Percentiles rank a stretch among this genome's conserved stretches.
Conservation (phyloP, 1,140 invertebrate genomes). For the Lordiphosa stackelbergi region DNA sequence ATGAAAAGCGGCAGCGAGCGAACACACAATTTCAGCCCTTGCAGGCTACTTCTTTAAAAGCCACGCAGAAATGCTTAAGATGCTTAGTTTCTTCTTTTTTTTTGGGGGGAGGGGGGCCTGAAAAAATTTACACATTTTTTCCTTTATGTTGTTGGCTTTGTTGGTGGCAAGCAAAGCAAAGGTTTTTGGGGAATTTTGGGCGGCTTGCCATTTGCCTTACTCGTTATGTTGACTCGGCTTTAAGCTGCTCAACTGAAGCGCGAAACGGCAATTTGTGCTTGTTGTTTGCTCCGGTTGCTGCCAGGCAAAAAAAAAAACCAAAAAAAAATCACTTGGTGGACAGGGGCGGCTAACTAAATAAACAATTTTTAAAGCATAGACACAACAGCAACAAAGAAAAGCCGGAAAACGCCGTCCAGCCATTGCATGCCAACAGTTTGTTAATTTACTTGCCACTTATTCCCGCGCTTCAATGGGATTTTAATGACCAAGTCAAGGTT, state of each 20-base stretch:
- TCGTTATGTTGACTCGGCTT: slow-evolving; percentile 62
- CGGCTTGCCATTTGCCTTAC: slow-evolving; percentile 31
- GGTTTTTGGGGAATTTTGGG: slow-evolving; percentile 55
- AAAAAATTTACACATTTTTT: slow-evolving; percentile 51
- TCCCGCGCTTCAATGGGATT: too few species aligned
- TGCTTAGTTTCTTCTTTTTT: slow-evolving; percentile 41
- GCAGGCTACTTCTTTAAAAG: slow-evolving; percentile 50
- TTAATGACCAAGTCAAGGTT: too few species aligned
- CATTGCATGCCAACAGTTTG: slow-evolving; percentile 52
- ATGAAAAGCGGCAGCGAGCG: slow-evolving; percentile 48
- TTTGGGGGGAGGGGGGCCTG: background rate
- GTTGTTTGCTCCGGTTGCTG: slow-evolving; percentile 46
- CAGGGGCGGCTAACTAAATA: slow-evolving; percentile 46
- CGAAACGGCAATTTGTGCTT: slow-evolving; percentile 69
- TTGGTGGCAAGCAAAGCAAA: slow-evolving; percentile 3
- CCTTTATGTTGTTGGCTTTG: too few species aligned
- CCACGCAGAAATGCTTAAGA: slow-evolving; percentile 53
- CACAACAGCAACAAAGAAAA: slow-evolving; percentile 7
- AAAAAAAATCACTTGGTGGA: slow-evolving; percentile 23
- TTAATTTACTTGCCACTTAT: slow-evolving; percentile 49
- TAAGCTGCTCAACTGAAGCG: slow-evolving; percentile 73
- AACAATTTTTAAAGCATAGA: slow-evolving; percentile 26
- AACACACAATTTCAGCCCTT: slow-evolving; percentile 47
- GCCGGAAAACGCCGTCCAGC: background rate
- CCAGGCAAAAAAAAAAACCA: slow-evolving; percentile 20